Conservation (phyloP, 2,797 vertebrate genomes). For the Chlorospingus semifuscus region DNA sequence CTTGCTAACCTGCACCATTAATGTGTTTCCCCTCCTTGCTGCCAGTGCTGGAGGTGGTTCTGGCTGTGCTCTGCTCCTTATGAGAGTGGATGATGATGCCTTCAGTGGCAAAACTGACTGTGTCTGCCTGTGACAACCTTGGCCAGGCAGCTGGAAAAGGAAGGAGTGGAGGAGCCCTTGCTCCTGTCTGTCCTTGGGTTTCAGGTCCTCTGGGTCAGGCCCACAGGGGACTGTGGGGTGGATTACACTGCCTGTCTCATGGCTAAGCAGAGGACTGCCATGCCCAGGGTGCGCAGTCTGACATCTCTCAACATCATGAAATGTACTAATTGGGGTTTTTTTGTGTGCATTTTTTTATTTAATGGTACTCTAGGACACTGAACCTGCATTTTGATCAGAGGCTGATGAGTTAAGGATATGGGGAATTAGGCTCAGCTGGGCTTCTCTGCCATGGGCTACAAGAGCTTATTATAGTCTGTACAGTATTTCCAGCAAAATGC, state of each 20-base stretch:
- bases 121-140: accelerated
- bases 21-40: background rate
- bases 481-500: conserved; percentile 25
- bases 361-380: background rate
- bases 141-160: background rate
- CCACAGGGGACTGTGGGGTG: background rate
- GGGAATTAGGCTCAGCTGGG: conserved; percentile 13
- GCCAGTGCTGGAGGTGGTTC: accelerated
- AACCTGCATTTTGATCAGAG: conserved; percentile 39
- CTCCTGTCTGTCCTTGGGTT: background rate
- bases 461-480: background rate
- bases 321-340: background rate
- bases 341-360: background rate
- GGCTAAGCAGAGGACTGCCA: background rate
- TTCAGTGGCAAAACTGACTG: background rate
- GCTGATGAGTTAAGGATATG: conserved; percentile 31
- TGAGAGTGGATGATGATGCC: accelerated
- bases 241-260: background rate
- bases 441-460: conserved; percentile 2
- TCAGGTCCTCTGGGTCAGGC: background rate
- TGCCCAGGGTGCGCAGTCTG: background rate
- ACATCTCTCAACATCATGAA: background rate
- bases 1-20: background rate
- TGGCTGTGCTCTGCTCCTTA: background rate
- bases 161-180: background rate